Percentiles rank a stretch among this genome's conserved stretches.
phyloP scores from a whole-genome alignment of 2,888 invertebrate genomes.

The Chirona hameri region DNA sequence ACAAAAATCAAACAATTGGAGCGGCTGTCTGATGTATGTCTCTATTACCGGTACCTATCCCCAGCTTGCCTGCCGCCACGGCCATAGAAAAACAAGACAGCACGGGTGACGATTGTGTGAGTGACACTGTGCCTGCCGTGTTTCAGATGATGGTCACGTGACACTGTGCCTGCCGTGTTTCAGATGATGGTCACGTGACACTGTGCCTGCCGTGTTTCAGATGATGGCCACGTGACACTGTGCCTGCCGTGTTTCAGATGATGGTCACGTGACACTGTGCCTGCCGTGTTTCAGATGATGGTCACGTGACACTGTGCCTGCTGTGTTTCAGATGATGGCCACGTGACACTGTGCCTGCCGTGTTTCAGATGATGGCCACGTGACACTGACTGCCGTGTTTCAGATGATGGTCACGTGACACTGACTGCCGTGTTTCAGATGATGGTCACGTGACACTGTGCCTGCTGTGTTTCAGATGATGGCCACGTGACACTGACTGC shows the following conservation, averaged over 20 bases:
- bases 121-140: neutral
- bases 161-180: neutral
- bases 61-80: too few relatives aligned
- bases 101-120: too few relatives aligned
- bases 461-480: neutral
- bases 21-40: too few relatives aligned
- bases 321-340: too few relatives aligned
- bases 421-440: constrained; percentile 33
- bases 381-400: neutral
- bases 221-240: constrained; percentile 35
- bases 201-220: constrained; percentile 30
- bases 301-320: constrained; percentile 32
- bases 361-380: constrained; percentile 37
- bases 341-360: neutral
- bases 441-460: constrained; percentile 34
- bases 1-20: too few relatives aligned
- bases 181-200: constrained; percentile 38
- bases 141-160: constrained; percentile 38
- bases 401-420: constrained; percentile 37
- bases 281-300: constrained; percentile 35
- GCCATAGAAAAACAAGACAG: too few relatives aligned
- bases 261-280: constrained; percentile 31
- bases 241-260: constrained; percentile 35
- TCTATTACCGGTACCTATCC: too few relatives aligned
- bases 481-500: neutral